A percentile compares a stretch with the other conserved stretches of the same genome.
phyloP scores from a whole-genome alignment of 2,797 vertebrate genomes.

The Nasua narica region DNA sequence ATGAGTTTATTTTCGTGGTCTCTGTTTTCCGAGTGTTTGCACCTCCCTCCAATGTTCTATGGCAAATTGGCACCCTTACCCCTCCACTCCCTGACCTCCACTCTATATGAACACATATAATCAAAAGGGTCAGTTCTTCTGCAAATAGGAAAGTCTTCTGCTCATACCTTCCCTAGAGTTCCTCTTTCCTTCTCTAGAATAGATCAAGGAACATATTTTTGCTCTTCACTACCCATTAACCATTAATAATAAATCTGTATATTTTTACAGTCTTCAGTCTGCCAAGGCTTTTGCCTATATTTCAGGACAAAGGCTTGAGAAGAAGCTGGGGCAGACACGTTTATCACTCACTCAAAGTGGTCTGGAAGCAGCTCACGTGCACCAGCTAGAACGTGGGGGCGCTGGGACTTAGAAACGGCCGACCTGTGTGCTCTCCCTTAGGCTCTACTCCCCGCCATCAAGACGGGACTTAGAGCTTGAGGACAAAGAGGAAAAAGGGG shows the following conservation, averaged over 20 bases:
- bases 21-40: background rate
- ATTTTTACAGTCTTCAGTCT: background rate
- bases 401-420: background rate
- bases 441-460: background rate
- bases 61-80: background rate
- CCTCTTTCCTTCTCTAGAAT: background rate
- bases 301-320: background rate
- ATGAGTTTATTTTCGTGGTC: background rate
- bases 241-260: constrained; percentile 11
- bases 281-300: background rate
- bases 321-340: background rate
- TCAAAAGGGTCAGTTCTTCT: background rate
- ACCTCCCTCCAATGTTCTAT: background rate
- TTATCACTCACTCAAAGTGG: background rate
- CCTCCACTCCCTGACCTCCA: background rate
- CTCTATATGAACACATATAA: background rate
- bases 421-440: background rate
- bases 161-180: background rate
- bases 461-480: background rate
- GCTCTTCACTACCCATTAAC: background rate
- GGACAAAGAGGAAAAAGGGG: background rate
- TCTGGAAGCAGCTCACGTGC: background rate
- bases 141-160: background rate
- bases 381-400: fast-evolving
- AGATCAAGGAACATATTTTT: background rate